phyloP scores from a whole-genome alignment of 2,888 invertebrate genomes.

The Autographa pulchrina region DNA sequence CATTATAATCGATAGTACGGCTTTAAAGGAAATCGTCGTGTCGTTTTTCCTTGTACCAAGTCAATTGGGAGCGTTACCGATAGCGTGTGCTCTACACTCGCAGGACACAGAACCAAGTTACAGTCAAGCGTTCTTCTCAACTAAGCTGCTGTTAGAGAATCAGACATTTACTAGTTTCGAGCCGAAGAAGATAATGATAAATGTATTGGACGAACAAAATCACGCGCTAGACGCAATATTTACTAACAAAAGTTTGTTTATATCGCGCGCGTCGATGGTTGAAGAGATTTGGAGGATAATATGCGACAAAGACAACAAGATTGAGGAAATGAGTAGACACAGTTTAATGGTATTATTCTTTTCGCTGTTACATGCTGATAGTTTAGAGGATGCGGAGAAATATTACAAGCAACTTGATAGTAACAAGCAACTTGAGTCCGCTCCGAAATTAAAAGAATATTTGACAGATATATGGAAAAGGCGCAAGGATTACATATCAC shows the following conservation, averaged over 20 bases:
- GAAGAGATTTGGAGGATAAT: constrained; percentile 46
- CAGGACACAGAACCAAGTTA: constrained; percentile 50
- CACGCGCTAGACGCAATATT: constrained; percentile 54
- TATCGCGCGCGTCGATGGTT: constrained; percentile 30
- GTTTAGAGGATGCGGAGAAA: constrained; percentile 22
- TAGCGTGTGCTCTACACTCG: constrained; percentile 63
- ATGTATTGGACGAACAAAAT: constrained; percentile 51
- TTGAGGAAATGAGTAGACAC: constrained; percentile 22
- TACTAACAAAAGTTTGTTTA: constrained; percentile 40
- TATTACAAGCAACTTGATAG: constrained; percentile 24
- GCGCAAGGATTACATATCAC: constrained; percentile 23
- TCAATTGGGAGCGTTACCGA: constrained; percentile 62
- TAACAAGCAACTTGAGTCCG: constrained; percentile 11
- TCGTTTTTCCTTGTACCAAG: constrained; percentile 63
- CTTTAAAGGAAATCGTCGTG: constrained; percentile 41
- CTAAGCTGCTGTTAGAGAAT: constrained; percentile 58
- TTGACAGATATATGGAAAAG: constrained; percentile 30
- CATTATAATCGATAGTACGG: constrained; percentile 60
- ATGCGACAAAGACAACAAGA: constrained; percentile 36
- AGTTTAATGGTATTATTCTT: constrained; percentile 38
- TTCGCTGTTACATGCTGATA: constrained; percentile 27
- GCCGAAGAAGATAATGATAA: constrained; percentile 58
- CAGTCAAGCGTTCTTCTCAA: constrained; percentile 56
- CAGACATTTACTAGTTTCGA: constrained; percentile 51
- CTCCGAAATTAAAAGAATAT: constrained; percentile 31